Conservation (phyloP, 1,140 invertebrate species). For the Dreissena rostriformis region DNA sequence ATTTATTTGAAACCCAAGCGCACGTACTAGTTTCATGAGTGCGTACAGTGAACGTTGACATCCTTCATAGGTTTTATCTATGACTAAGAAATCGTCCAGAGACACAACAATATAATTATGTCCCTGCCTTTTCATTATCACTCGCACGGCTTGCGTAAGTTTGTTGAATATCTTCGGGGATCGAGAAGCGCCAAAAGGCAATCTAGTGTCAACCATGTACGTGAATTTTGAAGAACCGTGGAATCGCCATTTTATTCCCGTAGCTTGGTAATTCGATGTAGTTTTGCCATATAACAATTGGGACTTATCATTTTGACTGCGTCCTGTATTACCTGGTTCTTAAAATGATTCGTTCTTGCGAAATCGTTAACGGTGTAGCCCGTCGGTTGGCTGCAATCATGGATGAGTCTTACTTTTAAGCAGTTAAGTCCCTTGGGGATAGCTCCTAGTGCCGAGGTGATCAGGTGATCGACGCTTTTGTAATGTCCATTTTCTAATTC, state of each 20-base stretch:
- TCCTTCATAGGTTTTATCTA: background rate
- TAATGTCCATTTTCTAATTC: conserved; percentile 23
- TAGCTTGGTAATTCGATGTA: conserved; percentile 16
- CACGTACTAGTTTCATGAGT: conserved; percentile 10
- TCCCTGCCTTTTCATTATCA: background rate
- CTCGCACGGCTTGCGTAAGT: background rate
- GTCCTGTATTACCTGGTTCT: conserved; percentile 16
- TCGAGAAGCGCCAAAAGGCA: background rate
- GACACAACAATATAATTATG: background rate
- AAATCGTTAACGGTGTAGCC: background rate
- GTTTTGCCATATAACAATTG: conserved; percentile 22
- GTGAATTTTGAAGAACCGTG: conserved; percentile 15
- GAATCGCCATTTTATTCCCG: conserved; percentile 39
- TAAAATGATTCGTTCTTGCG: background rate
- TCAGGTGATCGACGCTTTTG: conserved; percentile 9
- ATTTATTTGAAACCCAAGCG: conserved; percentile 13
- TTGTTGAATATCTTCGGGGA: conserved; percentile 8
- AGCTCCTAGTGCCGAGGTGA: conserved; percentile 9
- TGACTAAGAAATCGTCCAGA: conserved; percentile 25
- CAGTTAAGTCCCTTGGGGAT: conserved; percentile 6
- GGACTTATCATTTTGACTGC: conserved; percentile 9
- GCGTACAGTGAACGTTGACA: background rate
- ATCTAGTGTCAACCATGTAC: conserved; percentile 8
- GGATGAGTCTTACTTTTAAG: conserved; percentile 7
- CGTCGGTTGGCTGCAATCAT: conserved; percentile 3